Evolutionary conservation across 2,797 vertebrate genomes (phyloP).

Genomic region (Acipenser ruthenus): DNA sequence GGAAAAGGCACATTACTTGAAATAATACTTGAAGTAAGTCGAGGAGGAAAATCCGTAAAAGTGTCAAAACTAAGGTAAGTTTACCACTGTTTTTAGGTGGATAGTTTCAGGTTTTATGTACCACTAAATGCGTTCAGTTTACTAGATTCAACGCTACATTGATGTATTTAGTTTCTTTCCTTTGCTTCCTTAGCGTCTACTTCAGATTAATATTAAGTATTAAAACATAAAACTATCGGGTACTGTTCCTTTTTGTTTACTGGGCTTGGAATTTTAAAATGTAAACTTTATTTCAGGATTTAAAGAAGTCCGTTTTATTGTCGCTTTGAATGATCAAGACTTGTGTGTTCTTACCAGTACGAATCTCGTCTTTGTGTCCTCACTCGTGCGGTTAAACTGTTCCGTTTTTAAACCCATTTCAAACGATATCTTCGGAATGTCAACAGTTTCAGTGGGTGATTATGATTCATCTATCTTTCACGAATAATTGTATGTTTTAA

Average conservation of each 20-base stretch:
- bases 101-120: slow-evolving; percentile 6
- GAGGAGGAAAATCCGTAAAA: slow-evolving; percentile 52
- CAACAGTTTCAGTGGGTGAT: slow-evolving; percentile 27
- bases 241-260: slow-evolving; percentile 6
- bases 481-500: slow-evolving; percentile 6
- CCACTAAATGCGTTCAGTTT: slow-evolving; percentile 8
- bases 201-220: slow-evolving; percentile 42
- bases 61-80: slow-evolving; percentile 70
- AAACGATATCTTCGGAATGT: slow-evolving; percentile 20
- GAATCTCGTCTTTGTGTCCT: slow-evolving; percentile 63
- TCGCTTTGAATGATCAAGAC: slow-evolving; percentile 28
- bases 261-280: not conserved
- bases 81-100: slow-evolving; percentile 36
- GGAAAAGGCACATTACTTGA: slow-evolving; percentile 48
- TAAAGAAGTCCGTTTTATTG: not conserved
- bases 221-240: slow-evolving; percentile 20
- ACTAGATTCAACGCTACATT: slow-evolving; percentile 12
- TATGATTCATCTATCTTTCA: slow-evolving; percentile 11
- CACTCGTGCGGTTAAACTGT: slow-evolving; percentile 34
- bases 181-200: slow-evolving; percentile 29
- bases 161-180: slow-evolving; percentile 34
- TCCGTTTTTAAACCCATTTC: slow-evolving; percentile 32
- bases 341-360: slow-evolving; percentile 35
- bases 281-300: not conserved
- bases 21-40: slow-evolving; percentile 40